Conservation (phyloP, 2,888 invertebrate species). For the Hydrotaea diabolus region DNA sequence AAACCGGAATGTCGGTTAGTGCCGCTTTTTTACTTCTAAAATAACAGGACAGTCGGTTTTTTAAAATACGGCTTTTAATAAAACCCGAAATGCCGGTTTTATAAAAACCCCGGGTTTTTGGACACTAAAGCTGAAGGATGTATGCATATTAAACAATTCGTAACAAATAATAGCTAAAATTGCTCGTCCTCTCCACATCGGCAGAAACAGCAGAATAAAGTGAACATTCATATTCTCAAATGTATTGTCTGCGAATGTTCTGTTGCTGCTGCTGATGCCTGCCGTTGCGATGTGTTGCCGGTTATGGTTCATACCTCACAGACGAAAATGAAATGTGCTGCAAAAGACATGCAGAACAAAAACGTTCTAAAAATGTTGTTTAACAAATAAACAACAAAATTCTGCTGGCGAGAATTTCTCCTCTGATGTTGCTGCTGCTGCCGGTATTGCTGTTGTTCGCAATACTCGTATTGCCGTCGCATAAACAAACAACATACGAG, state of each 20-base stretch:
- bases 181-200: conserved; percentile 28
- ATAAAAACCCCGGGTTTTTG: too few relatives aligned
- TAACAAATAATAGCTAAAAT: conserved; percentile 56
- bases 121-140: background rate
- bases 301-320: conserved; percentile 6
- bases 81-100: too few relatives aligned
- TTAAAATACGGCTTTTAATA: too few relatives aligned
- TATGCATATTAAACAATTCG: conserved; percentile 52
- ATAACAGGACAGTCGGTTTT: too few relatives aligned
- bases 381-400: conserved; percentile 63
- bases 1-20: too few relatives aligned
- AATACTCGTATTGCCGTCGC: too few relatives aligned
- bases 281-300: background rate
- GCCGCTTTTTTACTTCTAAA: too few relatives aligned
- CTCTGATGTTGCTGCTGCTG: conserved; percentile 5
- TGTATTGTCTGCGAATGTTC: conserved; percentile 25
- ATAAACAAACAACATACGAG: conserved; percentile 48
- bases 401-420: conserved; percentile 34
- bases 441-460: conserved; percentile 34
- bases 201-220: conserved; percentile 41
- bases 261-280: background rate
- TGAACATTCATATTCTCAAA: conserved; percentile 52
- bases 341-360: conserved; percentile 46
- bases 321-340: conserved; percentile 44
- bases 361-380: conserved; percentile 52